phyloP scores from a whole-genome alignment of 2,113 vertebrate genomes.

The Prinia subflava region DNA sequence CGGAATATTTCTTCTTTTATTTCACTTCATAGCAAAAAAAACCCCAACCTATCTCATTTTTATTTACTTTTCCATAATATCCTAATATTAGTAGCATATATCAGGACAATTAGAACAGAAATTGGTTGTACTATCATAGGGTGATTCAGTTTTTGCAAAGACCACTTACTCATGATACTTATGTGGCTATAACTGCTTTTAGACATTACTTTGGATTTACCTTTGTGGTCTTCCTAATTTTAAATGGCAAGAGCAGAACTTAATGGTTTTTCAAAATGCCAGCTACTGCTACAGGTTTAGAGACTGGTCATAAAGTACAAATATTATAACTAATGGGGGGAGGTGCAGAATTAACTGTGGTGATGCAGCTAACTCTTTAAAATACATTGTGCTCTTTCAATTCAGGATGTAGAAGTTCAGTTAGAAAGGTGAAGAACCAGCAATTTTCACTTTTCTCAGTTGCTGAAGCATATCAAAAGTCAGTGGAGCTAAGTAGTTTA shows the following conservation, averaged over 20 bases:
- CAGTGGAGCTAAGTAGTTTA: neutral
- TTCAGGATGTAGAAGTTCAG: neutral
- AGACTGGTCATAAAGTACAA: neutral
- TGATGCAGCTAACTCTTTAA: neutral
- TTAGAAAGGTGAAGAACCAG: neutral
- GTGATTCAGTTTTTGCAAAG: neutral
- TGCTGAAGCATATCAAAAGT: neutral
- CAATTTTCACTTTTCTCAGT: neutral
- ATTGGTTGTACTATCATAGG: neutral
- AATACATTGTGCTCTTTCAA: neutral
- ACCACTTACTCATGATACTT: neutral
- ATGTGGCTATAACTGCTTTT: neutral
- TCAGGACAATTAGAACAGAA: neutral
- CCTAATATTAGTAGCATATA: neutral
- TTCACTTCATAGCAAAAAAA: neutral
- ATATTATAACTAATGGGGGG: rapidly evolving
- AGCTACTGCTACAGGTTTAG: neutral
- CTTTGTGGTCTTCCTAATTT: neutral
- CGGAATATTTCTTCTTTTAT: neutral
- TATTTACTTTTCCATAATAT: neutral
- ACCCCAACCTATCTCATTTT: neutral
- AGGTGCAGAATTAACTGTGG: neutral
- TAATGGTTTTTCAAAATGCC: neutral
- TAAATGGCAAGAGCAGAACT: neutral
- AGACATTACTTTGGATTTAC: neutral